A percentile compares a stretch with the other conserved stretches of the same genome.
Conservation (phyloP, 2,113 vertebrate genomes). For the Antidorcas marsupialis region DNA sequence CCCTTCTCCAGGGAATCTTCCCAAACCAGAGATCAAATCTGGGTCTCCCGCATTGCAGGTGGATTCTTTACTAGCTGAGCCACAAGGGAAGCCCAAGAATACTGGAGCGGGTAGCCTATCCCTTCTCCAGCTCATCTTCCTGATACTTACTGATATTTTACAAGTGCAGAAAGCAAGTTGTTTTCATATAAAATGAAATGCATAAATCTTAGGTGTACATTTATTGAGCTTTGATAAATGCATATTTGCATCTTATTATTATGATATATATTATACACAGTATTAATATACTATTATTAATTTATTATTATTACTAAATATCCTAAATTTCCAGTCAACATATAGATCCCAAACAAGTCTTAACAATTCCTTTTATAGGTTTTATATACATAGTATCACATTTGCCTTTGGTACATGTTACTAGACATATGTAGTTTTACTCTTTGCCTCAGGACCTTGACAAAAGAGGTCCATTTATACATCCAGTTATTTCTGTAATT, state of each 20-base stretch:
- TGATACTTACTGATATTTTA: background rate
- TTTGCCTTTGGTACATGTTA: background rate
- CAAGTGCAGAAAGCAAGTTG: background rate
- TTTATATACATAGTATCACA: background rate
- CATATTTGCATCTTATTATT: background rate
- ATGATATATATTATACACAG: background rate
- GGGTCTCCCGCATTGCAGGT: background rate
- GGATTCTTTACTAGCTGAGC: background rate
- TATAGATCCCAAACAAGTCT: background rate
- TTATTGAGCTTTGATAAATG: background rate
- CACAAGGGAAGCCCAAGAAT: background rate
- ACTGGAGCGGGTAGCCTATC: background rate
- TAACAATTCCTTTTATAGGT: background rate
- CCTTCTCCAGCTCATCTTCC: background rate
- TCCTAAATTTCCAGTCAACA: background rate
- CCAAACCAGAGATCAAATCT: background rate
- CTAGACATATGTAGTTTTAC: background rate
- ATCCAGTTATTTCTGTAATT: background rate
- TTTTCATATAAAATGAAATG: slow-evolving; percentile 23
- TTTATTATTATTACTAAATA: background rate
- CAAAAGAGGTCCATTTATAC: background rate
- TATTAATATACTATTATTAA: background rate
- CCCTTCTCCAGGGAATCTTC: background rate
- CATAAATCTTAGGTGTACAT: background rate
- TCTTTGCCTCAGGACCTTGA: background rate